Evolutionary conservation across 1,140 invertebrate genomes (phyloP).

Genomic region (Matsumurasca onukii): DNA sequence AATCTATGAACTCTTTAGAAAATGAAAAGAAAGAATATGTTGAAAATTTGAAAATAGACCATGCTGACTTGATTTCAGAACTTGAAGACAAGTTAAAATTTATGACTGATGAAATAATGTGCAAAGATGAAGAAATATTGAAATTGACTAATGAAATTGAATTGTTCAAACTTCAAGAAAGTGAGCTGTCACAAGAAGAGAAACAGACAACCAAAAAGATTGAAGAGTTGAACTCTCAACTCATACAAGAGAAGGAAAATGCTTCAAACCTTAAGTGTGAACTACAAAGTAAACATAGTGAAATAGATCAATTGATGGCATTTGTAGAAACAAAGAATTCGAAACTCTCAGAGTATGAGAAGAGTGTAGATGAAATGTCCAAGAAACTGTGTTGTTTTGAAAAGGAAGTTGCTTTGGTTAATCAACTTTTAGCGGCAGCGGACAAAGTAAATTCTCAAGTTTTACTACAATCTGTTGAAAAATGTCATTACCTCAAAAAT

Average conservation of each 20-base stretch:
- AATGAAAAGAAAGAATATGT: neutral
- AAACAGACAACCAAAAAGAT: neutral
- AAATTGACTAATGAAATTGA: neutral
- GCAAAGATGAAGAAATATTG: neutral
- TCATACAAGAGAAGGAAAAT: neutral
- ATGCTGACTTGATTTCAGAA: neutral
- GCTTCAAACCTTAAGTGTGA: neutral
- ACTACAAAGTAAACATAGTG: neutral
- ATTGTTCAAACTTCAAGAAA: neutral
- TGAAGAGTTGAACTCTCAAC: neutral
- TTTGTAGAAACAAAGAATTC: no score
- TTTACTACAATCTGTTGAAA: neutral
- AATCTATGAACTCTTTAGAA: neutral
- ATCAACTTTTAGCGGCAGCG: no score
- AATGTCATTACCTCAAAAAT: neutral
- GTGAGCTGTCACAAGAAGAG: neutral
- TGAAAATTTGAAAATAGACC: neutral
- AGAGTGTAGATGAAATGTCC: no score
- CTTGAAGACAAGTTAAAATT: neutral
- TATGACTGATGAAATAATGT: conserved; percentile 1
- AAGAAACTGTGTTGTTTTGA: neutral
- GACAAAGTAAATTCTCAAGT: no score
- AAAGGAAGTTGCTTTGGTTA: neutral
- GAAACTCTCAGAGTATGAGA: no score
- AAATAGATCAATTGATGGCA: neutral